A percentile compares a stretch with the other conserved stretches of the same genome.
These are phyloP conservation scores for Lutraria rhynchaena DNA, from an alignment of 1,140 invertebrate genomes.

Conservation along the genomic window DNA sequence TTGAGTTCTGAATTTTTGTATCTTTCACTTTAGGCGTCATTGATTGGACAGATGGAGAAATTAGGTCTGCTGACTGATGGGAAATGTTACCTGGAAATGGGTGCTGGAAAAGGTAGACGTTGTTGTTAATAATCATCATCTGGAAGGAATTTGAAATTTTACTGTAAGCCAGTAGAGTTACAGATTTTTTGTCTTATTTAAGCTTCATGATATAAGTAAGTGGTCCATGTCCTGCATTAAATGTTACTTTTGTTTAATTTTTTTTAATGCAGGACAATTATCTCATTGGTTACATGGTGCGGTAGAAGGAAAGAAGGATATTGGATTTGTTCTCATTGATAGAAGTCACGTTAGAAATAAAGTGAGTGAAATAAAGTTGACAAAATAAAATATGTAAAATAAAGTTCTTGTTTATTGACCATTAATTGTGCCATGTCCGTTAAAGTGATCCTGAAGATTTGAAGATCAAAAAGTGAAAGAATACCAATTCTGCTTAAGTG, in stretches of 20 bases:
- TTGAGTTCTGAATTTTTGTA: no score
- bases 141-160: not conserved
- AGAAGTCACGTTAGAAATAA: conserved; percentile 91
- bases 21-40: conserved; percentile 78
- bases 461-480: no score
- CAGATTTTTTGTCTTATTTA: no score
- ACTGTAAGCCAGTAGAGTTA: no score
- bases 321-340: conserved; percentile 89
- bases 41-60: conserved; percentile 76
- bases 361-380: conserved; percentile 61
- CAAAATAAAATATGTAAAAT: not conserved
- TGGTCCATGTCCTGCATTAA: no score
- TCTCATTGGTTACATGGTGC: conserved; percentile 88
- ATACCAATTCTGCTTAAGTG: no score
- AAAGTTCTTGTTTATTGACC: not conserved
- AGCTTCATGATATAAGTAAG: no score
- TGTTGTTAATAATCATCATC: not conserved
- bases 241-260: no score
- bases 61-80: conserved; percentile 65
- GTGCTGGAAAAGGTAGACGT: conserved; percentile 91
- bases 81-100: conserved; percentile 89
- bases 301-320: conserved; percentile 82
- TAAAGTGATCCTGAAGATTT: no score
- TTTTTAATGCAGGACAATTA: conserved; percentile 89
- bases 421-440: no score